Percentiles rank a stretch among this genome's conserved stretches.
Evolutionary conservation across 2,797 vertebrate species (phyloP).

Genomic region (Pachyuromys duprasi): DNA sequence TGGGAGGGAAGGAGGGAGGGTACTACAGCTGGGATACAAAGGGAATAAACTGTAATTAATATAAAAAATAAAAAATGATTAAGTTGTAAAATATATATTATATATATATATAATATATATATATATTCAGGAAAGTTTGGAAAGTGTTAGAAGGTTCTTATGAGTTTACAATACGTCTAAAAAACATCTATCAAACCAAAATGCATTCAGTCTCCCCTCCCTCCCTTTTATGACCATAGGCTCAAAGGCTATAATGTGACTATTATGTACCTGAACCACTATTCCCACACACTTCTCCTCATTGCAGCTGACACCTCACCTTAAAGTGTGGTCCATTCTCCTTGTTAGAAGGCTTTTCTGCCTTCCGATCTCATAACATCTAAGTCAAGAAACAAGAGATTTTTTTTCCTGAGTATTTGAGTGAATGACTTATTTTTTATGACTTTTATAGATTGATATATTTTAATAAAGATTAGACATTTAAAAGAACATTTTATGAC

Average conservation of each 20-base stretch:
- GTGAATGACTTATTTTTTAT: background rate
- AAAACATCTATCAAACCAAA: background rate
- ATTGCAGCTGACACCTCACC: background rate
- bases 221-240: background rate
- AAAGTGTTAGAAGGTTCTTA: background rate
- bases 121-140: no score
- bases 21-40: no score
- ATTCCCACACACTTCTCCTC: background rate
- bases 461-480: background rate
- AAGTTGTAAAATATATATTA: no score
- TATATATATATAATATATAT: no score
- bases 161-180: background rate
- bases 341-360: background rate
- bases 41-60: no score
- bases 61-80: no score
- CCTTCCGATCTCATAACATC: background rate
- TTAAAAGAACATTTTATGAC: background rate
- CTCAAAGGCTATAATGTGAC: background rate
- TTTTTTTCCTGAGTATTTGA: background rate
- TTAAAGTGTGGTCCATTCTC: background rate
- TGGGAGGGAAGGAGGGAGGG: no score
- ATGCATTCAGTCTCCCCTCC: background rate
- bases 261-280: background rate
- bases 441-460: background rate
- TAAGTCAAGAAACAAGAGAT: background rate